These are phyloP conservation scores for Sebastolobus altivelis DNA, from an alignment of 2,797 vertebrate species.

Conservation along the genomic window DNA sequence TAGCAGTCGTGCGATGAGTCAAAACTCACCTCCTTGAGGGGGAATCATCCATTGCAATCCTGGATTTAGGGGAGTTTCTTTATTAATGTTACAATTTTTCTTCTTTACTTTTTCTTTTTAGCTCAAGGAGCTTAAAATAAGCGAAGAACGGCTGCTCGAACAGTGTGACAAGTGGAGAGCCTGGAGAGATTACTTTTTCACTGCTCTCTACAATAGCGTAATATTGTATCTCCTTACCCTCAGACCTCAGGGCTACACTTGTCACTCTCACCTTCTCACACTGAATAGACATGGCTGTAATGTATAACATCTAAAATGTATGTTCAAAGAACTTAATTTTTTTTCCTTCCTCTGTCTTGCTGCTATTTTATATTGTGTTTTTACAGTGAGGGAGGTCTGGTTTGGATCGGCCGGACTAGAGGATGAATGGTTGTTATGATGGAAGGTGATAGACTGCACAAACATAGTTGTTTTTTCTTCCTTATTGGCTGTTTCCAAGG, in stretches of 20 bases:
- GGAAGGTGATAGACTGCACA: conserved; percentile 45
- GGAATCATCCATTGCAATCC: conserved; percentile 37
- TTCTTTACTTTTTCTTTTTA: conserved; percentile 31
- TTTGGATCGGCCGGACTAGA: background rate
- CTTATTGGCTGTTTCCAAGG: conserved; percentile 44
- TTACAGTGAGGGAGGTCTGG: background rate
- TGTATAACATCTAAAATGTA: conserved; percentile 14
- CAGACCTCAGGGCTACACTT: conserved; percentile 46
- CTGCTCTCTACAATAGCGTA: conserved; percentile 51
- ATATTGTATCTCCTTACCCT: conserved; percentile 49
- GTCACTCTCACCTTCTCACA: conserved; percentile 33
- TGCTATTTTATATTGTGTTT: background rate
- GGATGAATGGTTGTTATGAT: conserved; percentile 58
- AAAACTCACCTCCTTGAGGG: conserved; percentile 23
- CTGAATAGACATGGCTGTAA: conserved; percentile 15
- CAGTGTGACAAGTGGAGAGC: conserved; percentile 57
- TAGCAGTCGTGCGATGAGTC: conserved; percentile 7
- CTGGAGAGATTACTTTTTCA: conserved; percentile 55
- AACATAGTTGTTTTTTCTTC: conserved; percentile 27
- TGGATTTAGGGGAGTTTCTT: conserved; percentile 38
- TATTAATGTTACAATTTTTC: conserved; percentile 46
- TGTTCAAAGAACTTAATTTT: background rate
- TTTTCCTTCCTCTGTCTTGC: background rate
- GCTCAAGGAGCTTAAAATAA: conserved; percentile 54
- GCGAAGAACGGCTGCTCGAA: conserved; percentile 31